Base-by-base conservation (phyloP, 1,140 invertebrate species). In the Nasonia longicornis region DNA sequence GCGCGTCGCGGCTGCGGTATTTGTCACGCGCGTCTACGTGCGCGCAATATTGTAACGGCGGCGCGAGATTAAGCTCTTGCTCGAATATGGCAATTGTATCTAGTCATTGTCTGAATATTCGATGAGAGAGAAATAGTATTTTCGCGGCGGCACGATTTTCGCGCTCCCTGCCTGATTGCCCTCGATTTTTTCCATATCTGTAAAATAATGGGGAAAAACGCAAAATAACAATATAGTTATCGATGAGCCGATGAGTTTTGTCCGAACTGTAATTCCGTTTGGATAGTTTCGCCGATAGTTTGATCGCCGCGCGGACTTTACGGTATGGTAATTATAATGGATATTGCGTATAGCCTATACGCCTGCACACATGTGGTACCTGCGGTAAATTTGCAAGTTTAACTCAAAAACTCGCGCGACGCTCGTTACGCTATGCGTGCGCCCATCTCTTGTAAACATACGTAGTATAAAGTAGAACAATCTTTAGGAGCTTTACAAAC, bases 81-180 rank as follows among this genome's bases (percentile, higher is more conserved):
- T 11, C 67, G 38, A 42, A 63, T 70, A 81, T 42, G 67, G 67
- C 45, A 81, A 81, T 76, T 64, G 64, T 63, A 76, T 81, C 64
- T 71, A 70, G 73, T 71, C 71, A 81, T 81, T 76, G 79, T 81
- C 67, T 76, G 79, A 76, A 81, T 81, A 80, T 81, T 81, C 45
- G 77, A 81, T 81, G 48, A 76, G 79, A 42, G 31, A 11, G 69
- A 77, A 35, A 81, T 81, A 70, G 20, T 63, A 81, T 81, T 81
- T 80, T 76, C 79, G 35, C 35, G 16, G 58, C 64, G 26, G 26
- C 26, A 76, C 79, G 79, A 58, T 58, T 58, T 58, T 58, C 52
- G 16, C 3, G 1, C 11, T 8, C 12, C 11, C 12, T 16, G 1
- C 12, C 45, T 48, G 45, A 48, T 48, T 48, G 45, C 45, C 45